These are phyloP conservation scores for Centruroides sculpturatus DNA, from an alignment of 1,140 invertebrate genomes.

Conservation along the genomic window DNA sequence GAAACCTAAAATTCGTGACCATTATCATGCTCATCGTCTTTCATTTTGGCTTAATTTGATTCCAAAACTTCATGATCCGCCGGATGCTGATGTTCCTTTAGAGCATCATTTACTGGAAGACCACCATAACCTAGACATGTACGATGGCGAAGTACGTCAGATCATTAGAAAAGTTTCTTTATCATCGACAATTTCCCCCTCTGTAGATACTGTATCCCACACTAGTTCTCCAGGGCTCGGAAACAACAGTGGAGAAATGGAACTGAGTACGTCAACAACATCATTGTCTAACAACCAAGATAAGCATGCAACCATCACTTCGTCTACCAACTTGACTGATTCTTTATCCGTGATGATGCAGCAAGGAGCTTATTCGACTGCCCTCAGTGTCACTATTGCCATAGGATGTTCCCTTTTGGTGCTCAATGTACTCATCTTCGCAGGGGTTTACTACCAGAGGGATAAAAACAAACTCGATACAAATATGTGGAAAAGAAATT, in stretches of 20 bases:
- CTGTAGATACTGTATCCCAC: too few species aligned
- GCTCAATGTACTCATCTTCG: constrained; percentile 83
- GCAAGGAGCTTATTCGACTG: constrained; percentile 62
- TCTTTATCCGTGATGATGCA: not conserved
- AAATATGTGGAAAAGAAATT: constrained; percentile 61
- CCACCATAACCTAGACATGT: constrained; percentile 26
- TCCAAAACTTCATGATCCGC: constrained; percentile 66
- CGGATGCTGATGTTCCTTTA: constrained; percentile 3
- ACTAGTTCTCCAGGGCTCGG: too few species aligned
- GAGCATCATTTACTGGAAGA: constrained; percentile 64
- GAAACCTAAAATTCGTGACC: constrained; percentile 76
- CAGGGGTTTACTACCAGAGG: constrained; percentile 81
- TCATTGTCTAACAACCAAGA: not conserved
- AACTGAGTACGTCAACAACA: too few species aligned
- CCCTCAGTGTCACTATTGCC: constrained; percentile 75
- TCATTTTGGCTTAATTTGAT: constrained; percentile 92
- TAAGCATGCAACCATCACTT: not conserved
- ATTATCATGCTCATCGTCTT: constrained; percentile 81
- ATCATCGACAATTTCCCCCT: too few species aligned
- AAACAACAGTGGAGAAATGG: too few species aligned
- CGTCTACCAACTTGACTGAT: constrained; percentile 1
- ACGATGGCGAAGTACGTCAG: constrained; percentile 31
- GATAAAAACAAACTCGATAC: constrained; percentile 66
- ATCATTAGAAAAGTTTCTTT: not conserved
- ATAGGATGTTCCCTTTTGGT: constrained; percentile 82